A percentile compares a stretch with the other conserved stretches of the same genome.
These are phyloP conservation scores for Sturmia bella DNA, from an alignment of 2,888 invertebrate species.

Conservation along the genomic window DNA sequence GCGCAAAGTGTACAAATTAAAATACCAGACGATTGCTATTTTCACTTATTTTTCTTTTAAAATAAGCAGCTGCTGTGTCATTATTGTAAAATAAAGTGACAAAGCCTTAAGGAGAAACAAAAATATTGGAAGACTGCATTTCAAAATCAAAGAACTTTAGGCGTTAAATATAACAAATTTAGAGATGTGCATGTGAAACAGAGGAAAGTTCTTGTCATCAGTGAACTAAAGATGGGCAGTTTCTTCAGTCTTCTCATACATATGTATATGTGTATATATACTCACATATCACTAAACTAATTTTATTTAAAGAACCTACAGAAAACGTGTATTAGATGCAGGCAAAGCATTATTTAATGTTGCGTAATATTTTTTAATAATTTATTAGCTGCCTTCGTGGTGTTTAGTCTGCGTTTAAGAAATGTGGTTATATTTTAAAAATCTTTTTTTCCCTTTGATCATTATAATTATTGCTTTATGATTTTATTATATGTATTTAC, in stretches of 20 bases:
- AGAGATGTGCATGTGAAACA: no score
- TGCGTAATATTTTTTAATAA: no score
- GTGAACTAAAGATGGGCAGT: no score
- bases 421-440: conserved; percentile 31
- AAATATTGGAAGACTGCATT: conserved; percentile 50
- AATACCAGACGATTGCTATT: conserved; percentile 5
- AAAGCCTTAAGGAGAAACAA: conserved; percentile 31
- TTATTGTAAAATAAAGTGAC: conserved; percentile 36
- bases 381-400: neutral
- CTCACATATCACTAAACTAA: no score
- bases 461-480: conserved; percentile 41
- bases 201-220: no score
- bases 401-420: neutral
- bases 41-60: neutral
- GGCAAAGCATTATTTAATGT: no score
- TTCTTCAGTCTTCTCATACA: no score
- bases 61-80: conserved; percentile 48
- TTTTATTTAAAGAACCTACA: no score
- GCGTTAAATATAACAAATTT: neutral
- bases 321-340: no score
- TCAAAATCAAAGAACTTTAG: conserved; percentile 3
- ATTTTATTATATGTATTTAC: conserved; percentile 20
- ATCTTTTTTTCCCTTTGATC: conserved; percentile 28
- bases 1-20: conserved; percentile 1
- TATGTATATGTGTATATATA: no score